A percentile compares a stretch with the other conserved stretches of the same genome.
These are phyloP conservation scores for Harpagifer antarcticus DNA, from an alignment of 2,797 vertebrate genomes.

Conservation along the genomic window DNA sequence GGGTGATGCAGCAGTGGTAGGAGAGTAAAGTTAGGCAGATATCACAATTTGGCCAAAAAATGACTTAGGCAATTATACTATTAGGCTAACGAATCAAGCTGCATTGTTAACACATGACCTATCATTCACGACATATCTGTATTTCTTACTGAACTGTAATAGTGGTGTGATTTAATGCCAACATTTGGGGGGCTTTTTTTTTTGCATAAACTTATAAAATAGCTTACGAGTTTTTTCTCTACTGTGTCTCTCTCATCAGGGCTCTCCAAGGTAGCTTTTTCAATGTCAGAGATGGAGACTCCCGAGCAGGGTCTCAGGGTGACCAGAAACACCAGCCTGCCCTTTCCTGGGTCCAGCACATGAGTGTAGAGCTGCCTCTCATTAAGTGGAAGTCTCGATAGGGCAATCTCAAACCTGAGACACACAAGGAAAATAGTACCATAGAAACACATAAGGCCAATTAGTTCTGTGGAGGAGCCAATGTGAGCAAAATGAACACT, in stretches of 20 bases:
- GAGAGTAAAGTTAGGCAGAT: too few relatives aligned
- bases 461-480: slow-evolving; percentile 37
- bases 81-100: too few relatives aligned
- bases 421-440: slow-evolving; percentile 49
- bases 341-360: slow-evolving; percentile 86
- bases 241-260: slow-evolving; percentile 82
- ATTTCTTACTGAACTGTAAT: slow-evolving; percentile 8
- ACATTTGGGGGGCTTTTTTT: not conserved
- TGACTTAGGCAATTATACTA: too few relatives aligned
- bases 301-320: slow-evolving; percentile 88
- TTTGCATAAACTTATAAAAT: slow-evolving; percentile 19
- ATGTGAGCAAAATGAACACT: slow-evolving; percentile 55
- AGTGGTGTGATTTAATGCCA: not conserved
- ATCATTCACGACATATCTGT: not conserved
- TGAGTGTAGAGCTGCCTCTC: slow-evolving; percentile 88
- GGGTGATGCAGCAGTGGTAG: too few relatives aligned
- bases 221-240: slow-evolving; percentile 89
- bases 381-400: slow-evolving; percentile 83
- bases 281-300: slow-evolving; percentile 91
- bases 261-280: slow-evolving; percentile 88
- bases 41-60: too few relatives aligned
- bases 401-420: slow-evolving; percentile 91
- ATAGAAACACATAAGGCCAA: slow-evolving; percentile 41
- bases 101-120: not conserved
- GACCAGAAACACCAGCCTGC: slow-evolving; percentile 89